phyloP scores from a whole-genome alignment of 2,113 vertebrate species.

The Bubo scandiacus region DNA sequence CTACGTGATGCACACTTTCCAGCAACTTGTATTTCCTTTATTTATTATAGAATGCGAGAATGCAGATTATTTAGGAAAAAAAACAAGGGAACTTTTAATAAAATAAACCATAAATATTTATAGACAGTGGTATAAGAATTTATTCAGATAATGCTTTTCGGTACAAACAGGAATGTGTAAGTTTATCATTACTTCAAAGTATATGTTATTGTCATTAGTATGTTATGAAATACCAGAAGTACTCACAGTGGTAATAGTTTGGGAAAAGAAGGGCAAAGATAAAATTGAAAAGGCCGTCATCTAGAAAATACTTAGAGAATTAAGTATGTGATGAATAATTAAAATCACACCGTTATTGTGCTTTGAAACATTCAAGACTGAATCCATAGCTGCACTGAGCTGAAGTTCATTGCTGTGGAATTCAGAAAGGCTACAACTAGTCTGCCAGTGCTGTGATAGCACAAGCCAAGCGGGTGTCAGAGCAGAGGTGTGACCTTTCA shows the following conservation, averaged over 20 bases:
- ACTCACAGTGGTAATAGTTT: neutral
- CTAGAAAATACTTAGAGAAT: neutral
- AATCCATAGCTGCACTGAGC: neutral
- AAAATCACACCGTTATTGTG: neutral
- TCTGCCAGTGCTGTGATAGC: neutral
- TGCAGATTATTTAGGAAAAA: neutral
- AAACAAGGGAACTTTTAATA: neutral
- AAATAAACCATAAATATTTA: neutral
- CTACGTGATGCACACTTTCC: neutral
- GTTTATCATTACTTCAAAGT: neutral
- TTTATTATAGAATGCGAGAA: rapidly evolving
- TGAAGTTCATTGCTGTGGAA: neutral
- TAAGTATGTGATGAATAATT: neutral
- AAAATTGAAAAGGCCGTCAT: neutral
- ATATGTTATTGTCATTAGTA: rapidly evolving
- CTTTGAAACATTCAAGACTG: neutral
- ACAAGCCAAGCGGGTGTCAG: neutral
- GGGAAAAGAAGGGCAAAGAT: neutral
- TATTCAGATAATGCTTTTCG: neutral
- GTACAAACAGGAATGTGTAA: neutral
- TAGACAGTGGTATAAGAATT: neutral
- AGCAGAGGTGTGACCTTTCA: neutral
- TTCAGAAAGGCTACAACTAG: neutral
- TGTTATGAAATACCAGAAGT: neutral
- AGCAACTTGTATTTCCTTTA: neutral